A percentile compares a stretch with the other conserved stretches of the same genome.
phyloP scores from a whole-genome alignment of 2,888 invertebrate genomes.

The Eupeodes luniger region DNA sequence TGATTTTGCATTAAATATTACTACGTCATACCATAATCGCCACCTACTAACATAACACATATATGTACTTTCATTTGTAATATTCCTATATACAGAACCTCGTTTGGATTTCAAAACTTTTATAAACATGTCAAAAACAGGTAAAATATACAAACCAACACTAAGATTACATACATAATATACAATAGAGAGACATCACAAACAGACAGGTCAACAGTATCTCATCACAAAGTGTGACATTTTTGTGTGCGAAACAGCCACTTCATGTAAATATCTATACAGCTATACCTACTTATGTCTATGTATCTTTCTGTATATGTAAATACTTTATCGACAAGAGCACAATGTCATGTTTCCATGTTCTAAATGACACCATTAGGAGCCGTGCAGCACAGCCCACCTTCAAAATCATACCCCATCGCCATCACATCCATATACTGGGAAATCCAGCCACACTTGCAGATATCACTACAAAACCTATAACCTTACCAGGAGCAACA shows the following conservation, averaged over 20 bases:
- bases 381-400: conserved; percentile 8
- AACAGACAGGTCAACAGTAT: conserved; percentile 68
- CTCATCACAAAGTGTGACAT: conserved; percentile 63
- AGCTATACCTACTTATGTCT: neutral
- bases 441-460: conserved; percentile 34
- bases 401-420: conserved; percentile 37
- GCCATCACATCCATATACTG: neutral
- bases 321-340: conserved; percentile 55
- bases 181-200: conserved; percentile 32
- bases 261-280: conserved; percentile 40
- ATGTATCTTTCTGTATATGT: neutral
- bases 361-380: conserved; percentile 41
- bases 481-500: neutral
- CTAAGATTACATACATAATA: neutral
- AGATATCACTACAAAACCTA: conserved; percentile 31
- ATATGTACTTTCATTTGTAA: no score
- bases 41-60: no score
- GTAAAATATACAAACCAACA: conserved; percentile 6
- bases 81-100: no score
- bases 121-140: conserved; percentile 31
- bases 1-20: no score
- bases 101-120: neutral
- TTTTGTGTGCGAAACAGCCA: conserved; percentile 61
- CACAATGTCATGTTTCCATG: conserved; percentile 66
- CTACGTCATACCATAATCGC: no score